Evolutionary conservation across 2,888 invertebrate species (phyloP).

Genomic region (Melitaea athalia): DNA sequence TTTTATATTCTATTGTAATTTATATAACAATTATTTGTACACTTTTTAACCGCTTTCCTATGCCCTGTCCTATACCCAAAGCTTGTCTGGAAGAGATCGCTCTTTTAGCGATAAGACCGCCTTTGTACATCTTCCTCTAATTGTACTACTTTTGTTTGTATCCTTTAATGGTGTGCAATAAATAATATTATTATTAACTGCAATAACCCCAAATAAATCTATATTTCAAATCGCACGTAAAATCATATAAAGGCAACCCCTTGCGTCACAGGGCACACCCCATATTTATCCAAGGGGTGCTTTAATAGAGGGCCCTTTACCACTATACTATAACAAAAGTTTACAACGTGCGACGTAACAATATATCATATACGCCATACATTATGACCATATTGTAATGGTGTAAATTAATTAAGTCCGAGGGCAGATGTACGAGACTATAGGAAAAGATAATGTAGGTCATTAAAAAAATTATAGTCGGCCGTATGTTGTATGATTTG

Average conservation of each 20-base stretch:
- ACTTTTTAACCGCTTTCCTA: too few species aligned
- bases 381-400: conserved; percentile 28
- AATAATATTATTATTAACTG: background rate
- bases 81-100: too few species aligned
- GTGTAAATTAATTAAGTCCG: conserved; percentile 39
- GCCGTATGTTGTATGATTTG: conserved; percentile 15
- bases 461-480: background rate
- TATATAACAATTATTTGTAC: too few species aligned
- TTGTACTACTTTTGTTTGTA: too few species aligned
- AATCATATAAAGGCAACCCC: conserved; percentile 20
- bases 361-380: conserved; percentile 31
- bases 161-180: too few species aligned
- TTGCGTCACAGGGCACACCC: conserved; percentile 21
- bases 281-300: conserved; percentile 26
- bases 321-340: conserved; percentile 21
- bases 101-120: too few species aligned
- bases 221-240: conserved; percentile 19
- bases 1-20: too few species aligned
- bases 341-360: conserved; percentile 23
- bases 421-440: conserved; percentile 23
- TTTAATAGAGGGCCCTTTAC: conserved; percentile 27
- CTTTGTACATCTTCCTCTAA: too few species aligned
- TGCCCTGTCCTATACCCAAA: too few species aligned
- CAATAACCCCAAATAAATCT: conserved; percentile 26
- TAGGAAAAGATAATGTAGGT: background rate